Base-by-base conservation (phyloP, 2,797 vertebrate species). In the Chelidonichthys spinosus region DNA sequence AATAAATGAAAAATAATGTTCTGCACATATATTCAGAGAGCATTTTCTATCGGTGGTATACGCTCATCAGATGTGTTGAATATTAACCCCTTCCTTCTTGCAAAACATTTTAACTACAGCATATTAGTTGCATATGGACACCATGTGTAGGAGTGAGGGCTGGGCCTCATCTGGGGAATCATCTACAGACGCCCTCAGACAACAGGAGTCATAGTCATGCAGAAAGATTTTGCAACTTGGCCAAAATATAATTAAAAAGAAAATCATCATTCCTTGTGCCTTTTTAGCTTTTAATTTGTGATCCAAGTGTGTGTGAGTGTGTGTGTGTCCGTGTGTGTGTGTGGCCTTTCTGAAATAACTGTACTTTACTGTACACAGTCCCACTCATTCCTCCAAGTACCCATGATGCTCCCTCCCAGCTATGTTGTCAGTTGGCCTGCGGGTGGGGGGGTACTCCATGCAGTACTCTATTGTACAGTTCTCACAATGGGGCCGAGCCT, bases 401-500 rank as follows among this genome's bases (percentile, higher is more conserved):
- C 82, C 77, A 40, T 44, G 33, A 64, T 84, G 65, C 59, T 43
- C 54, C 69, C 74, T 72, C 61, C 73, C 71, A 52, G 75, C 72
- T 72, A 61, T 75, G 78, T 88, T 94, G 90, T 93, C 93, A 90
- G 89, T 94, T 92, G 82, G 81, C 60, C 77, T 79, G 17, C 11
- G 42, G 54, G 63, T 59, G 63, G 13, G 65, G 73, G 68, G 72
- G 81, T 85, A 77, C 74, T 90, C 81, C 84, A 79, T 87, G 85
- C 90, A 87, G 76, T 53, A 59, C 83, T 72, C 87, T 73, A 94
- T 94, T 94, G 93, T 93, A 89, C 82, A 86, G 82, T 85, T 74
- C 71, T 85, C 89, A 94, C 91, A 94, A 95, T 93, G 84, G 91
- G 63, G 76, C 56, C 1, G 4, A 85, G 84, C 65, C 90, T 95